These are phyloP conservation scores for Prunella fulvescens DNA, from an alignment of 2,113 vertebrate species.

Conservation along the genomic window DNA sequence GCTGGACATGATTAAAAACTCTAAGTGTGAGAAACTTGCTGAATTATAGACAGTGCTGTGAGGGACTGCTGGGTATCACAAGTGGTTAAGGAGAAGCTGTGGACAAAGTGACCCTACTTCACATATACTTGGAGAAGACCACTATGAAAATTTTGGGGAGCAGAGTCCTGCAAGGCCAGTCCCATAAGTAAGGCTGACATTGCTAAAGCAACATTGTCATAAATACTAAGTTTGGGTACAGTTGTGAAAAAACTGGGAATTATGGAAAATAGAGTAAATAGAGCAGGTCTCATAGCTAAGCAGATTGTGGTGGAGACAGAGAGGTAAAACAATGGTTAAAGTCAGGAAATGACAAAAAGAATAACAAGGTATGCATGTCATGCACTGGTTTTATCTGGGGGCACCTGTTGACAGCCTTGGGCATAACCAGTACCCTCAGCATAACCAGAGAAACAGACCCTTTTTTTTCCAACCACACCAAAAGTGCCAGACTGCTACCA, in stretches of 20 bases:
- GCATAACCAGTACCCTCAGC: neutral
- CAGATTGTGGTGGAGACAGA: neutral
- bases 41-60: neutral
- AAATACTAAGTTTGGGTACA: neutral
- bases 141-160: accelerated
- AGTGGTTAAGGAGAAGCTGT: neutral
- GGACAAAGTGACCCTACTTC: neutral
- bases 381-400: accelerated
- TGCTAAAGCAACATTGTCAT: neutral
- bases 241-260: neutral
- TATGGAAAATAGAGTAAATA: neutral
- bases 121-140: neutral
- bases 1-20: neutral
- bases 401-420: accelerated
- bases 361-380: neutral
- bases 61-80: neutral
- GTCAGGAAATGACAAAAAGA: neutral
- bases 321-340: neutral
- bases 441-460: neutral
- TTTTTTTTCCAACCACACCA: neutral
- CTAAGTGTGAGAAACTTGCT: neutral
- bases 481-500: neutral
- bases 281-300: neutral
- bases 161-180: neutral
- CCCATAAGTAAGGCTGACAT: neutral